Evolutionary conservation across 2,113 vertebrate species (phyloP).

Genomic region (Clarias gariepinus): DNA sequence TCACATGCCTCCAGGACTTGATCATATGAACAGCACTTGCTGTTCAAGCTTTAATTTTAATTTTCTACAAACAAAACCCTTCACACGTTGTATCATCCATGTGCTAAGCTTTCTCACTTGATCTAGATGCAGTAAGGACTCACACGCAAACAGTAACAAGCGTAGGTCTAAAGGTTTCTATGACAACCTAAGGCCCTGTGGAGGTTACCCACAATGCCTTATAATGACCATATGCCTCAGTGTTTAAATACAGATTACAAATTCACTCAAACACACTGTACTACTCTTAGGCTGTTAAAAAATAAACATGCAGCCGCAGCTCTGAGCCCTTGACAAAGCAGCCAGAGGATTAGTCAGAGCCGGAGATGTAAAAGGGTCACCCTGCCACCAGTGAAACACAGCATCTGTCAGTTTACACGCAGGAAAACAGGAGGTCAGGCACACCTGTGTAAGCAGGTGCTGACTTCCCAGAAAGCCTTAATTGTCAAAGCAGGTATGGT

Average conservation of each 20-base stretch:
- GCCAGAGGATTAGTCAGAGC: constrained; percentile 36
- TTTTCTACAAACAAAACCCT: neutral
- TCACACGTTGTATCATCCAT: neutral
- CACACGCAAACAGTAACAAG: constrained; percentile 1
- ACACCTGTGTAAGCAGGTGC: constrained; percentile 24
- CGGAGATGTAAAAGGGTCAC: constrained; percentile 28
- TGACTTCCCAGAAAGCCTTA: neutral
- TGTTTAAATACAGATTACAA: constrained; percentile 47
- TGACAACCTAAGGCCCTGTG: constrained; percentile 19
- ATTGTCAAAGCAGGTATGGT: neutral
- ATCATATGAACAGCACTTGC: neutral
- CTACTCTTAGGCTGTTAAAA: constrained; percentile 44
- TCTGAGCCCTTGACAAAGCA: constrained; percentile 30
- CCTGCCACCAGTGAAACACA: constrained; percentile 25
- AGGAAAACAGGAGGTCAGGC: constrained; percentile 24
- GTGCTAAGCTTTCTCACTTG: neutral
- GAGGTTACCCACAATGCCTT: constrained; percentile 7
- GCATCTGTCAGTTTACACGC: constrained; percentile 5
- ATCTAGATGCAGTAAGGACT: neutral
- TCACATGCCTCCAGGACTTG: neutral
- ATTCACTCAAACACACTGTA: constrained; percentile 28
- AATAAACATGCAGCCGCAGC: constrained; percentile 34
- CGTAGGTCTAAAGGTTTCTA: constrained; percentile 14
- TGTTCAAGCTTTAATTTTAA: neutral
- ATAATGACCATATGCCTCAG: constrained; percentile 43